Conservation (phyloP, 2,888 invertebrate genomes). For the Torymus tubicola region DNA sequence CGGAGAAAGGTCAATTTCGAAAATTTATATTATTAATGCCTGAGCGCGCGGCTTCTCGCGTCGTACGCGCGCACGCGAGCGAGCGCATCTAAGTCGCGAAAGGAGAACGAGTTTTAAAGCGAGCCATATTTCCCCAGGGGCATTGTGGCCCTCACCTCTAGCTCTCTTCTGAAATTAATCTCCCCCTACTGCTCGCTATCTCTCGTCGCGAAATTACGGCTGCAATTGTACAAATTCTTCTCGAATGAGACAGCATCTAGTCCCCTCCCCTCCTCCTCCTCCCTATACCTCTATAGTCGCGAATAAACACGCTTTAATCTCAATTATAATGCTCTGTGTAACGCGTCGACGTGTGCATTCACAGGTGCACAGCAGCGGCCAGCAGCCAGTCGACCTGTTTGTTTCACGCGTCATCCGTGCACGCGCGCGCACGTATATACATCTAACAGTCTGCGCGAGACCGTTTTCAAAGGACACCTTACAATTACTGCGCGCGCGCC, state of each 20-base stretch:
- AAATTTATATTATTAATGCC: too few relatives aligned
- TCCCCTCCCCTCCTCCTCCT: neutral
- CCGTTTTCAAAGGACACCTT: slow-evolving; percentile 45
- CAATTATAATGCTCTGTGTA: slow-evolving; percentile 41
- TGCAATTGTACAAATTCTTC: slow-evolving; percentile 34
- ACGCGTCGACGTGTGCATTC: neutral
- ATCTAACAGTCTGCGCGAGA: neutral
- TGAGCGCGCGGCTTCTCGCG: too few relatives aligned
- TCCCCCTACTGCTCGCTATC: neutral
- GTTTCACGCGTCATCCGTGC: slow-evolving; percentile 16
- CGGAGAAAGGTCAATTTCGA: neutral
- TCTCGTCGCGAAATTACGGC: neutral
- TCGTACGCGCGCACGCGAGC: too few relatives aligned
- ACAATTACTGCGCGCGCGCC: slow-evolving; percentile 9
- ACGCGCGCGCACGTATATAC: neutral
- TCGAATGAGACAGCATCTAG: slow-evolving; percentile 3
- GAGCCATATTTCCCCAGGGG: too few relatives aligned
- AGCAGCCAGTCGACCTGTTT: slow-evolving; percentile 9
- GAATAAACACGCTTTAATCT: slow-evolving; percentile 46
- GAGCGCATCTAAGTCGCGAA: neutral
- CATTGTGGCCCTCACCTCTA: too few relatives aligned
- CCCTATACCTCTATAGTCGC: too few relatives aligned
- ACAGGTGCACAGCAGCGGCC: slow-evolving; percentile 2
- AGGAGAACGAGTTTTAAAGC: too few relatives aligned
- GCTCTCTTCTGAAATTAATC: slow-evolving; percentile 4